phyloP scores from a whole-genome alignment of 2,113 vertebrate genomes.

The Salvelinus alpinus region DNA sequence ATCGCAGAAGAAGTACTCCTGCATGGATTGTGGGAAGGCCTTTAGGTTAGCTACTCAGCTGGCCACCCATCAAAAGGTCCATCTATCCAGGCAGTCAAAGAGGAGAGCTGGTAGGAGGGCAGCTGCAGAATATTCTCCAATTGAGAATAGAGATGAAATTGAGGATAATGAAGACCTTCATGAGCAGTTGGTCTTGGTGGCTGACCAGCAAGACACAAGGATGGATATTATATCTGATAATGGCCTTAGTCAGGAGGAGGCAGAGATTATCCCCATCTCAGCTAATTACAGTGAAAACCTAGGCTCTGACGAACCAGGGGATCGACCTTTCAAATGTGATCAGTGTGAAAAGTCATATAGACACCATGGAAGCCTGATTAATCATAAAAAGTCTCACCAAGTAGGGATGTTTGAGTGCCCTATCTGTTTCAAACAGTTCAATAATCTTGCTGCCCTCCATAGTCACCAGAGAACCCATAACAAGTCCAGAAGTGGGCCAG shows the following conservation, averaged over 20 bases:
- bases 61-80: slow-evolving; percentile 70
- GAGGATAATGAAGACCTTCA: slow-evolving; percentile 40
- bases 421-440: slow-evolving; percentile 83
- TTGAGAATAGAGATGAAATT: slow-evolving; percentile 18
- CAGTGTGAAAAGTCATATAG: slow-evolving; percentile 86
- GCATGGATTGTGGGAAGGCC: slow-evolving; percentile 69
- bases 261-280: slow-evolving; percentile 35
- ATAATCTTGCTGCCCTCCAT: slow-evolving; percentile 84
- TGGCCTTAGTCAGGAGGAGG: slow-evolving; percentile 55
- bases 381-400: slow-evolving; percentile 88
- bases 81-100: slow-evolving; percentile 53
- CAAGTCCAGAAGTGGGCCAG: slow-evolving; percentile 57
- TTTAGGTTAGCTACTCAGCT: slow-evolving; percentile 75
- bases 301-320: slow-evolving; percentile 43
- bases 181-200: slow-evolving; percentile 26
- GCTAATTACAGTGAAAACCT: slow-evolving; percentile 41
- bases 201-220: slow-evolving; percentile 20
- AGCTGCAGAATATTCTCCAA: slow-evolving; percentile 28
- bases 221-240: slow-evolving; percentile 17
- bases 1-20: slow-evolving; percentile 71
- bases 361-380: slow-evolving; percentile 86
- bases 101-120: slow-evolving; percentile 36
- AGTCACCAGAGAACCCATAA: slow-evolving; percentile 85
- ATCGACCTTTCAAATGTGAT: slow-evolving; percentile 76
- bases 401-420: slow-evolving; percentile 84